These are phyloP conservation scores for Caenorhabditis sp. DNA, from an alignment of 2,888 invertebrate genomes.

Conservation along the genomic window DNA sequence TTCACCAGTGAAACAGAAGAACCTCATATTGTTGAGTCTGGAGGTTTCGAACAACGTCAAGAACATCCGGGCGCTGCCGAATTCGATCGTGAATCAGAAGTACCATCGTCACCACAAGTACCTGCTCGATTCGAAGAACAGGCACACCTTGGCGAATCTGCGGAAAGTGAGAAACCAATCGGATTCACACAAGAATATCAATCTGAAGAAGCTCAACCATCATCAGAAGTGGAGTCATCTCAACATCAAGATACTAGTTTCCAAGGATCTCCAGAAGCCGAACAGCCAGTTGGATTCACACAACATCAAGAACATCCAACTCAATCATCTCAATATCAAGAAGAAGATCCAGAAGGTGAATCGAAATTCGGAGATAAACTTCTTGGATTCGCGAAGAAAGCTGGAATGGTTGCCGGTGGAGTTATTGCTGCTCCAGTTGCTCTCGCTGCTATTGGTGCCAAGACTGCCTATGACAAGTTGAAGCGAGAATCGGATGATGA, in stretches of 20 bases:
- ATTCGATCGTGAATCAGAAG: too few relatives aligned
- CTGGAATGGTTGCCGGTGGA: slow-evolving; percentile 56
- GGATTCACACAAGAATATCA: neutral
- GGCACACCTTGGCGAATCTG: too few relatives aligned
- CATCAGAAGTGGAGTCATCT: neutral
- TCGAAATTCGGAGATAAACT: slow-evolving; percentile 27
- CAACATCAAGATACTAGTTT: neutral
- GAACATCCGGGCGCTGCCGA: too few relatives aligned
- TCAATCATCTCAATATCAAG: too few relatives aligned
- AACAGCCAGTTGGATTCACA: neutral
- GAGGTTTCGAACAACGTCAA: too few relatives aligned
- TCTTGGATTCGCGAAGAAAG: slow-evolving; percentile 50
- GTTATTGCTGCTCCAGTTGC: slow-evolving; percentile 54
- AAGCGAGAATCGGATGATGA: slow-evolving; percentile 30
- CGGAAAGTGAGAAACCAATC: neutral
- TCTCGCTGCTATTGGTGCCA: slow-evolving; percentile 53
- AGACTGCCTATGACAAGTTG: slow-evolving; percentile 51
- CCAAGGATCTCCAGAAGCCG: neutral
- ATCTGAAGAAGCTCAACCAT: neutral
- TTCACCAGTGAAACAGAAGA: neutral
- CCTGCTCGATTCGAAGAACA: too few relatives aligned
- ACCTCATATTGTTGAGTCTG: neutral
- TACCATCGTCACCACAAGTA: too few relatives aligned
- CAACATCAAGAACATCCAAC: neutral
- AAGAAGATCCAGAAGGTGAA: neutral